These are phyloP conservation scores for Pelvicachromis taeniatus DNA, from an alignment of 2,113 vertebrate genomes.

Conservation along the genomic window DNA sequence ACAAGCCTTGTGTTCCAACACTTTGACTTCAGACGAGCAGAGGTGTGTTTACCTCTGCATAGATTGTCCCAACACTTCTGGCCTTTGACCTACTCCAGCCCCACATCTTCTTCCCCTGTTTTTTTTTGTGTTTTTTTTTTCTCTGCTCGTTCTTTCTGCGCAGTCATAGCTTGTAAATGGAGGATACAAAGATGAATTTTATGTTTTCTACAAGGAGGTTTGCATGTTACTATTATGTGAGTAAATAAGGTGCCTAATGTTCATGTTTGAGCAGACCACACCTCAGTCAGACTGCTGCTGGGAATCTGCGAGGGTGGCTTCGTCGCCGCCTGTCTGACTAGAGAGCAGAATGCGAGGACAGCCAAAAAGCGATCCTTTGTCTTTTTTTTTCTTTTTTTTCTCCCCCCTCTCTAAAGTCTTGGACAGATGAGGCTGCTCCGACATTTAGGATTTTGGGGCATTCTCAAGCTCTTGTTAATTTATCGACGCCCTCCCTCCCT, in stretches of 20 bases:
- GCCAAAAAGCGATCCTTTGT: not conserved
- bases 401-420: not conserved
- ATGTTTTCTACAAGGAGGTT: slow-evolving; percentile 73
- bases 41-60: not conserved
- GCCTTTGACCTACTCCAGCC: slow-evolving; percentile 33
- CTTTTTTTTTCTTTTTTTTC: not conserved
- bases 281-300: slow-evolving; percentile 47
- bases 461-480: not conserved
- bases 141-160: slow-evolving; percentile 50
- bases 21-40: not conserved
- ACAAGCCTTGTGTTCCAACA: not conserved
- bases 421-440: not conserved
- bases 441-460: not conserved
- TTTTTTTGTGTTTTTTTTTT: not conserved
- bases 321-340: not conserved
- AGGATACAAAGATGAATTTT: slow-evolving; percentile 47
- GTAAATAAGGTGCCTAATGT: slow-evolving; percentile 81
- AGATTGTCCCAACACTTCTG: slow-evolving; percentile 1
- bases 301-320: slow-evolving; percentile 24
- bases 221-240: slow-evolving; percentile 78
- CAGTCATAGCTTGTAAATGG: slow-evolving; percentile 60
- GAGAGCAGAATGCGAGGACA: not conserved
- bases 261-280: slow-evolving; percentile 78
- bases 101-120: not conserved
- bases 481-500: not conserved